Evolutionary conservation across 2,888 invertebrate species (phyloP).

Genomic region (Cryptus armator): DNA sequence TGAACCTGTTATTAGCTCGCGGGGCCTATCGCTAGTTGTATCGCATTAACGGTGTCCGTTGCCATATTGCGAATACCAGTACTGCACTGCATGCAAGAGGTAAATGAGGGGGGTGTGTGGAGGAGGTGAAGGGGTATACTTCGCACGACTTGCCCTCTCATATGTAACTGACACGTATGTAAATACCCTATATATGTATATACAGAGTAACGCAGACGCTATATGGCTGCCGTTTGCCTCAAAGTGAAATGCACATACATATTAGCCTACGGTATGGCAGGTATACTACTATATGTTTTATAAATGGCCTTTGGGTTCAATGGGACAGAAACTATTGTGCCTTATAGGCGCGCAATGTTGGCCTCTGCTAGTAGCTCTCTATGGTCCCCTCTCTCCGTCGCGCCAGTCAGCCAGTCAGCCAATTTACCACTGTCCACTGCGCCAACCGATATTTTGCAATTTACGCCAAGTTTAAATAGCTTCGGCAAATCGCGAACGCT

Average conservation of each 20-base stretch:
- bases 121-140: slow-evolving; percentile 6
- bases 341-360: slow-evolving; percentile 54
- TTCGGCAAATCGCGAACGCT: slow-evolving; percentile 56
- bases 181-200: not conserved
- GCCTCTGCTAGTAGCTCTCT: slow-evolving; percentile 28
- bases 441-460: slow-evolving; percentile 66
- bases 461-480: slow-evolving; percentile 65
- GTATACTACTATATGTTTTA: slow-evolving; percentile 55
- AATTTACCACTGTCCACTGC: slow-evolving; percentile 64
- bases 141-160: slow-evolving; percentile 11
- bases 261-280: slow-evolving; percentile 26
- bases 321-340: slow-evolving; percentile 61
- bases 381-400: slow-evolving; percentile 55
- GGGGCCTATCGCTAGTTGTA: slow-evolving; percentile 74
- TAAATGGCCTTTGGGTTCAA: slow-evolving; percentile 53
- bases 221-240: not conserved
- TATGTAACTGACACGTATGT: not conserved
- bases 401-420: slow-evolving; percentile 51
- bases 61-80: slow-evolving; percentile 72
- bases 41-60: slow-evolving; percentile 77
- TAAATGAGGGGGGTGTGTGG: not conserved
- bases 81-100: slow-evolving; percentile 51
- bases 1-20: slow-evolving; percentile 72
- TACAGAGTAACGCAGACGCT: not conserved
- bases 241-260: slow-evolving; percentile 4